Evolutionary conservation across 2,888 invertebrate genomes (phyloP).

Genomic region (Coleophora deauratella): DNA sequence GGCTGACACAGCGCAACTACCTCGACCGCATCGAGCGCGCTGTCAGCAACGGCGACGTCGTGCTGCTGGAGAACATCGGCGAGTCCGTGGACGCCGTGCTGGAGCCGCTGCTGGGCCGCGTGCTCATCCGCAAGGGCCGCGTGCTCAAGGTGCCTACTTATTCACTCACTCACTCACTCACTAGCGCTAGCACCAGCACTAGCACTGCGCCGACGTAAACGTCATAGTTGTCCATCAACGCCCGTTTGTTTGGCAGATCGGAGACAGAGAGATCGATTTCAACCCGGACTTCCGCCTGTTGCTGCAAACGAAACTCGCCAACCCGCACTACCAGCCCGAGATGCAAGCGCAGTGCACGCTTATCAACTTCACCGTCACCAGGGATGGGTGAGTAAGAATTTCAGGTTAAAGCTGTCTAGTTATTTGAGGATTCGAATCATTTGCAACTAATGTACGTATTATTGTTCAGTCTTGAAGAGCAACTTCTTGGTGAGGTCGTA

Average conservation of each 20-base stretch:
- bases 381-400: conserved; percentile 82
- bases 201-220: no score
- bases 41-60: conserved; percentile 81
- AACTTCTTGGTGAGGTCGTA: conserved; percentile 94
- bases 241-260: conserved; percentile 87
- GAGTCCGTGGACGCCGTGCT: conserved; percentile 93
- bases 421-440: no score
- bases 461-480: conserved; percentile 83
- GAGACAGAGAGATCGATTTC: conserved; percentile 94
- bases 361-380: conserved; percentile 96
- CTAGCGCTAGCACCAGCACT: no score
- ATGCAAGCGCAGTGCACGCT: conserved; percentile 97
- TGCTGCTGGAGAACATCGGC: conserved; percentile 91
- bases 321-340: conserved; percentile 97
- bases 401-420: no score
- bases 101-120: conserved; percentile 90
- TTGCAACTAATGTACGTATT: no score
- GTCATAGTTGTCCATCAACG: no score
- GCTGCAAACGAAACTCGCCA: conserved; percentile 93
- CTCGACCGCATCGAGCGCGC: conserved; percentile 87
- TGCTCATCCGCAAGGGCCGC: conserved; percentile 90
- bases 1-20: conserved; percentile 87
- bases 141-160: conserved; percentile 66
- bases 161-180: no score
- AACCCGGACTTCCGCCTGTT: conserved; percentile 87